These are phyloP conservation scores for Phenganax marumi DNA, from an alignment of 92 coral and sea anemone species.

Conservation along the genomic window DNA sequence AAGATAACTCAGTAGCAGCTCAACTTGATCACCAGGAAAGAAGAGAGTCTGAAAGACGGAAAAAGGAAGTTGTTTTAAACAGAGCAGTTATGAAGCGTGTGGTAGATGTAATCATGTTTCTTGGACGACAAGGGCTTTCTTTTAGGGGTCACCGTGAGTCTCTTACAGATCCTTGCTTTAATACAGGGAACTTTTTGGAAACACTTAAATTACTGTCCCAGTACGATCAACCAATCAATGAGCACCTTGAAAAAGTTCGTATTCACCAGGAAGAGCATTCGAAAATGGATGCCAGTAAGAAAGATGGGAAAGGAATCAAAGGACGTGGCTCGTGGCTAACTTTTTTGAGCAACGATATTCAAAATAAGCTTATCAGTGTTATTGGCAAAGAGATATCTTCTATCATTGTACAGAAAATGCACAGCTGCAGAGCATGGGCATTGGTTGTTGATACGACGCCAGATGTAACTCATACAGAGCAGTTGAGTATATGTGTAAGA, in stretches of 20 bases:
- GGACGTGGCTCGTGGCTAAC: neutral
- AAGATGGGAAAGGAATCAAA: neutral
- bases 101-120: neutral
- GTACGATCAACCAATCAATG: constrained; percentile 10
- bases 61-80: neutral
- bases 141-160: constrained; percentile 30
- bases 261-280: neutral
- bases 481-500: neutral
- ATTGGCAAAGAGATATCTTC: neutral
- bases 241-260: constrained; percentile 29
- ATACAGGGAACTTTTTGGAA: constrained; percentile 9
- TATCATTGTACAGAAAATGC: neutral
- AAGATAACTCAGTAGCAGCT: neutral
- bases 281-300: neutral
- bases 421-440: neutral
- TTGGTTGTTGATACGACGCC: neutral
- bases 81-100: neutral
- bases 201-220: neutral
- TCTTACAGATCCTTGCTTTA: neutral
- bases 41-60: neutral
- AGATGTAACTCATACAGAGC: neutral
- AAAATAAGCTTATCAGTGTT: neutral
- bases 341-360: neutral
- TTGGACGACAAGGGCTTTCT: constrained; percentile 15
- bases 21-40: too few relatives aligned